Conservation (phyloP, 2,797 vertebrate genomes). For the Loris lydekkerianus region DNA sequence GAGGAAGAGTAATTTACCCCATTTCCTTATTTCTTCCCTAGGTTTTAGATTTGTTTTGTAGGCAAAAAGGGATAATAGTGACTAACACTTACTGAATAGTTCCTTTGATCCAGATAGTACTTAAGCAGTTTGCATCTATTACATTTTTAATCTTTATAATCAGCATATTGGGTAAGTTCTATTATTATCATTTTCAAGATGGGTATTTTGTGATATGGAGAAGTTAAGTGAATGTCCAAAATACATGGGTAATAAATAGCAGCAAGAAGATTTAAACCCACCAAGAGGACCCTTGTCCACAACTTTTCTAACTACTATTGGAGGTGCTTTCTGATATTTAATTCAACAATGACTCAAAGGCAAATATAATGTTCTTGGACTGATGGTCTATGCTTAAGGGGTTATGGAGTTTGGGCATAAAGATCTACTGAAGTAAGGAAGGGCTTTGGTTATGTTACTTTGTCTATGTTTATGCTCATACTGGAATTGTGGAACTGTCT, state of each 20-base stretch:
- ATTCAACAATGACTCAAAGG: background rate
- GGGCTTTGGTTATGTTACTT: background rate
- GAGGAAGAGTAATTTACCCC: background rate
- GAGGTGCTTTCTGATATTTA: background rate
- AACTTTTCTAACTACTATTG: background rate
- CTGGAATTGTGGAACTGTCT: background rate
- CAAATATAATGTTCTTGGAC: background rate
- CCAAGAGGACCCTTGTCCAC: background rate
- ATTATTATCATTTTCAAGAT: background rate
- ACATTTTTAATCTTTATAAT: background rate
- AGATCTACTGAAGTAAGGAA: background rate
- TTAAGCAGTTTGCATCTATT: background rate
- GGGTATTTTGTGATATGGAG: background rate
- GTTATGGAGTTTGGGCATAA: background rate
- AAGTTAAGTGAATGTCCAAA: background rate
- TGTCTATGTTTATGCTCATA: background rate
- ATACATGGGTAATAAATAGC: background rate
- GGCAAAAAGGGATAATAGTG: background rate
- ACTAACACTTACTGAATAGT: background rate
- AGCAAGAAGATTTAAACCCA: background rate
- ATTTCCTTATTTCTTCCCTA: background rate
- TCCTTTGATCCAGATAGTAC: background rate
- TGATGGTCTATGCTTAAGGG: background rate
- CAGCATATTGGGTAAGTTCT: background rate
- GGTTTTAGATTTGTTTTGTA: slow-evolving; percentile 42